Evolutionary conservation across 1,140 invertebrate genomes (phyloP).

Genomic region (Zaprionus ornatus): DNA sequence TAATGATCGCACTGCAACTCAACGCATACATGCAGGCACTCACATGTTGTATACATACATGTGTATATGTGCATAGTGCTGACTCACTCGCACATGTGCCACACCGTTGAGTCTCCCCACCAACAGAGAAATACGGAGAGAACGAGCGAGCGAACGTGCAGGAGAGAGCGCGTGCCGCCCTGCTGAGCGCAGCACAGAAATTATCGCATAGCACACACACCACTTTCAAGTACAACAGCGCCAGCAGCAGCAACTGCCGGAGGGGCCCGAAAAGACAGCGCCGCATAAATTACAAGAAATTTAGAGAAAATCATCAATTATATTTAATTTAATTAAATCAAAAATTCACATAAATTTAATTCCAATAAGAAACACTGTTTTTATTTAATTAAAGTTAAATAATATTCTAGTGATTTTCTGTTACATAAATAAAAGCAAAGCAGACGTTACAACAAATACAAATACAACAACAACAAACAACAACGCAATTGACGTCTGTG

Average conservation of each 20-base stretch:
- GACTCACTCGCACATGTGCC: slow-evolving; percentile 59
- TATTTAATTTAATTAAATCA: slow-evolving; percentile 31
- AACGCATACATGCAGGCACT: not conserved
- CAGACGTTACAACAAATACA: slow-evolving; percentile 21
- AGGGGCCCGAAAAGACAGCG: slow-evolving; percentile 63
- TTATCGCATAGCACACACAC: slow-evolving; percentile 49
- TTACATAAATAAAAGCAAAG: slow-evolving; percentile 61
- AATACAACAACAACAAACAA: slow-evolving; percentile 36
- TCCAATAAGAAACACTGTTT: slow-evolving; percentile 50
- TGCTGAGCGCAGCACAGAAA: slow-evolving; percentile 49
- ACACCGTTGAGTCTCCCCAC: slow-evolving; percentile 25
- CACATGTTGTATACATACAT: slow-evolving; percentile 5
- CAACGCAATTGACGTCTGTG: slow-evolving; percentile 39
- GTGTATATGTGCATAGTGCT: slow-evolving; percentile 36
- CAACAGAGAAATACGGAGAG: slow-evolving; percentile 22
- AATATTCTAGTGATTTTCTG: slow-evolving; percentile 67
- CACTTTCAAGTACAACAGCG: slow-evolving; percentile 76
- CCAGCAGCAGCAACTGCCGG: slow-evolving; percentile 40
- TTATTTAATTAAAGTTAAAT: slow-evolving; percentile 72
- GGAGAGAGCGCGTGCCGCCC: slow-evolving; percentile 9
- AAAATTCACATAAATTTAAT: slow-evolving; percentile 39
- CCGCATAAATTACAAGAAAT: slow-evolving; percentile 59
- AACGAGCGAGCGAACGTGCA: slow-evolving; percentile 11
- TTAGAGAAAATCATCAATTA: slow-evolving; percentile 42
- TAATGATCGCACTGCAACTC: slow-evolving; percentile 34